A percentile compares a stretch with the other conserved stretches of the same genome.
phyloP scores from a whole-genome alignment of 2,797 vertebrate genomes.

The Coluber constrictor region DNA sequence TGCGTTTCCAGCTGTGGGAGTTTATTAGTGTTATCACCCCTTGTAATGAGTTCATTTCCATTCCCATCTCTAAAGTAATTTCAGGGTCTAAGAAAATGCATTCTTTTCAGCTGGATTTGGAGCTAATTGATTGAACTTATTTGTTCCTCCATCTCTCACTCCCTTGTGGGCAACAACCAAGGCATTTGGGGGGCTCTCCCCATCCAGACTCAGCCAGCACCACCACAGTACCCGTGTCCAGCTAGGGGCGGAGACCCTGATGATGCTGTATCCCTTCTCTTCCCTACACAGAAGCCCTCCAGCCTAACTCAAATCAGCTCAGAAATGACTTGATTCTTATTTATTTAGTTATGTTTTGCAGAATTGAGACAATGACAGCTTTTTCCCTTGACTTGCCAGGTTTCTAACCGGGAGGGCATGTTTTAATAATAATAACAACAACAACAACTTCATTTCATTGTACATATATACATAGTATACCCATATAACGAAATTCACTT shows the following conservation, averaged over 20 bases:
- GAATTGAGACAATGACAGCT: background rate
- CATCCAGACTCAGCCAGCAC: background rate
- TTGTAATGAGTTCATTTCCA: conserved; percentile 48
- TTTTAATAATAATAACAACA: too few relatives aligned
- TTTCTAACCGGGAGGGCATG: background rate
- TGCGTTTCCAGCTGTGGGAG: too few relatives aligned
- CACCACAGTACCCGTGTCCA: background rate
- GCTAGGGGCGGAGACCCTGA: background rate
- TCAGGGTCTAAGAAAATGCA: conserved; percentile 46
- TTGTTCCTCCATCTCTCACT: conserved; percentile 47
- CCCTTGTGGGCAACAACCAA: background rate
- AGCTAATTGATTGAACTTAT: conserved; percentile 58
- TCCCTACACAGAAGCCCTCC: background rate
- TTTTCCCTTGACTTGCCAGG: background rate
- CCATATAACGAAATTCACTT: too few relatives aligned
- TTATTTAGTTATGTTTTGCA: background rate
- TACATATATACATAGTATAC: too few relatives aligned
- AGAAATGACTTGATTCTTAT: background rate
- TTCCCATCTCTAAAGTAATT: background rate
- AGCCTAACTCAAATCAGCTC: background rate
- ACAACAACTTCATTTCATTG: too few relatives aligned
- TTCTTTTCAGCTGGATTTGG: conserved; percentile 52
- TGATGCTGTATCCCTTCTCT: background rate
- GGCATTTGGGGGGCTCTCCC: background rate
- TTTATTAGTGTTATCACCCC: conserved; percentile 6